These are phyloP conservation scores for Girardia tigrina DNA, from an alignment of 2,888 invertebrate genomes.

Conservation along the genomic window DNA sequence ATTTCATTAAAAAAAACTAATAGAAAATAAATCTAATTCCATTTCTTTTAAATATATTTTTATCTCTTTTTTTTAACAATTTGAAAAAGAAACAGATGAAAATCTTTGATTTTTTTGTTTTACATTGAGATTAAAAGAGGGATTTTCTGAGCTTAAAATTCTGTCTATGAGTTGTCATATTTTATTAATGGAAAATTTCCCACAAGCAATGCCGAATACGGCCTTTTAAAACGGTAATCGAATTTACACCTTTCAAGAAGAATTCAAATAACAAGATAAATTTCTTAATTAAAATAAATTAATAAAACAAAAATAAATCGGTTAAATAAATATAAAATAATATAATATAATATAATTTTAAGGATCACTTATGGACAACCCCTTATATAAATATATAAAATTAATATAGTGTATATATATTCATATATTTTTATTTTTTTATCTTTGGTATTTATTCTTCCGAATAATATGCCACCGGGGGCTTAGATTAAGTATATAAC, in stretches of 20 bases:
- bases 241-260: constrained; percentile 23
- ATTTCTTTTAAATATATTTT: not conserved
- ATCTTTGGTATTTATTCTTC: too few relatives aligned
- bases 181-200: constrained; percentile 20
- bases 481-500: too few relatives aligned
- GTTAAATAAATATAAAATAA: not conserved
- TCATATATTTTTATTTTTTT: not conserved
- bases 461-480: too few relatives aligned
- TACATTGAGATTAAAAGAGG: constrained; percentile 8
- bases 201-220: constrained; percentile 1
- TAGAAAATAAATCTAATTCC: too few relatives aligned
- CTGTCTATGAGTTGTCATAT: constrained; percentile 8
- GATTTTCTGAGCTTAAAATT: constrained; percentile 18
- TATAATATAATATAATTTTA: not conserved
- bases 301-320: not conserved
- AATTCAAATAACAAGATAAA: too few relatives aligned
- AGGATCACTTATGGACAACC: too few relatives aligned
- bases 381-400: too few relatives aligned
- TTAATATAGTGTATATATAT: too few relatives aligned
- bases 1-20: too few relatives aligned
- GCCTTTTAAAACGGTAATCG: constrained; percentile 12
- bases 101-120: constrained; percentile 16
- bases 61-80: not conserved
- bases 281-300: not conserved
- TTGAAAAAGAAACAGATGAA: not conserved